Evolutionary conservation across 2,888 invertebrate genomes (phyloP), one percentile per base, ranked within the genome.

Genomic region (Autographa gamma): DNA sequence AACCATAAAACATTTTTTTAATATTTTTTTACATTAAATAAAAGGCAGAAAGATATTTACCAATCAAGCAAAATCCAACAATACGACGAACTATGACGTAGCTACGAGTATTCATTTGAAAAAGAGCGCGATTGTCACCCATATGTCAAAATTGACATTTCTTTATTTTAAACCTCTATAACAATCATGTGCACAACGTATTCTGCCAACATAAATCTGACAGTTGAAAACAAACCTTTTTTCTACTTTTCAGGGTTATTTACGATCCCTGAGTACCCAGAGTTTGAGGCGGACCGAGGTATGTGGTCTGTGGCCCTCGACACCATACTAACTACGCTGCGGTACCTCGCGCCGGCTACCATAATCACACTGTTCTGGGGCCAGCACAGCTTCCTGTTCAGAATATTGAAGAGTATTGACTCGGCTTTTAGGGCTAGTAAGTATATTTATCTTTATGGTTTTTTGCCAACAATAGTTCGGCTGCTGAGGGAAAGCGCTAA

Each of bases 311-410:
- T 93, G 74, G 94, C 93, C 71, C 84, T 95, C 66, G 92, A 94
- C 82, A 91, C 91, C 63, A 89, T 96, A 74, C 80, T 95, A 82
- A 95, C 96, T 74, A 95, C 96, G 80, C 91, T 96, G 78, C 96
- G 96, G 84, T 93, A 96, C 86, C 89, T 96, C 76, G 93, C 96
- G 77, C 96, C 96, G 76, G 93, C 96, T 58, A 96, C 96, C 9
- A 90, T 96, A 41, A 91, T 96, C 60, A 95, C 96, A 0, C 84
- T 96, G 34, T 91, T 96, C 85, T 96, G 96, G 94, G 95, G 96
- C 38, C 95, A 96, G 75, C 96, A 96, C 85, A 95, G 96, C 81
- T 93, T 96, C 85, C 85, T 96, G 71, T 93, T 96, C 83, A 96
- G 91, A 80, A 84, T 96, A 59, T 87, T 96, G 69, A 93, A 95